These are phyloP conservation scores for Onthophagus taurus DNA, from an alignment of 1,140 invertebrate species.

Conservation along the genomic window DNA sequence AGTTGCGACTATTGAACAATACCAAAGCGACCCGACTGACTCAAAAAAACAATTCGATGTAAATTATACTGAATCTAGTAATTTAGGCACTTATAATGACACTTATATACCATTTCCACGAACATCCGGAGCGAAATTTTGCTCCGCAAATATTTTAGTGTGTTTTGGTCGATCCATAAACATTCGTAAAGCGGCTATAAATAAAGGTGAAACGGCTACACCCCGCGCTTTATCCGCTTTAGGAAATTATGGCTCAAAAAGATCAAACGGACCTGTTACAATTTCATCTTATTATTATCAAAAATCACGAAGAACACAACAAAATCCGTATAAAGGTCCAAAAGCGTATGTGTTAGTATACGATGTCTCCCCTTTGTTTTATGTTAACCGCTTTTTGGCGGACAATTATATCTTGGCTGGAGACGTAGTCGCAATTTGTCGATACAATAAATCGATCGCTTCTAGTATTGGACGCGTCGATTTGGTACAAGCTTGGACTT, in stretches of 20 bases:
- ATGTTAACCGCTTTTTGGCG: constrained; percentile 67
- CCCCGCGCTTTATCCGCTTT: constrained; percentile 73
- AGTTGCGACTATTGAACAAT: constrained; percentile 56
- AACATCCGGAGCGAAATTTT: constrained; percentile 89
- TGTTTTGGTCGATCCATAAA: constrained; percentile 76
- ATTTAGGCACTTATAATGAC: constrained; percentile 51
- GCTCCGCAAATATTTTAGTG: constrained; percentile 71
- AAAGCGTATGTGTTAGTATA: constrained; percentile 66
- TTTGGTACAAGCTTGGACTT: constrained; percentile 75
- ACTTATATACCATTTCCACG: constrained; percentile 88
- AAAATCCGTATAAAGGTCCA: constrained; percentile 18
- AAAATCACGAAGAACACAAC: constrained; percentile 15
- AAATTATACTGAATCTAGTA: constrained; percentile 25
- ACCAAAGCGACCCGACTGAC: constrained; percentile 29
- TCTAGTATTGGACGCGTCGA: constrained; percentile 65
- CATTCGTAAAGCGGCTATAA: constrained; percentile 55
- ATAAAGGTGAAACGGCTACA: constrained; percentile 59
- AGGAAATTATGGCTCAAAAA: constrained; percentile 45
- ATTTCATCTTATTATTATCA: constrained; percentile 68
- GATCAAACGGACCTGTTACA: constrained; percentile 45
- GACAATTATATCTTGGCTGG: constrained; percentile 70
- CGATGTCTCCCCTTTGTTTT: constrained; percentile 66
- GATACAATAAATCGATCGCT: constrained; percentile 68
- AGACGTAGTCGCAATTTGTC: constrained; percentile 60
- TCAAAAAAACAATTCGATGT: constrained; percentile 18